phyloP scores from a whole-genome alignment of 1,140 invertebrate genomes.

The Drosophila pseudoananassae region DNA sequence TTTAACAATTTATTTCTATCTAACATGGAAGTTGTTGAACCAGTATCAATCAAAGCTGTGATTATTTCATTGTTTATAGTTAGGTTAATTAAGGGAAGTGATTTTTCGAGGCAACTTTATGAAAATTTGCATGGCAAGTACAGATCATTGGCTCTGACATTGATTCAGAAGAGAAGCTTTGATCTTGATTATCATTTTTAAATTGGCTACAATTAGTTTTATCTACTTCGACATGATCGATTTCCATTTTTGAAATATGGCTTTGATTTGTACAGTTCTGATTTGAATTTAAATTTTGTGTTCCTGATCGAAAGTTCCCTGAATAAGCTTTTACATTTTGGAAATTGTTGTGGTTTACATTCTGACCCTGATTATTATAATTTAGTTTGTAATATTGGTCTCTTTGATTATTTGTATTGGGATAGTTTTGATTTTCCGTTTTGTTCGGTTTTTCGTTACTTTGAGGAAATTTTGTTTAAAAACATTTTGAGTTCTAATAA shows the following conservation, averaged over 20 bases:
- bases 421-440: slow-evolving; percentile 3
- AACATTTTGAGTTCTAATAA: slow-evolving; percentile 3
- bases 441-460: neutral
- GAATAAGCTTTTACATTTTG: slow-evolving; percentile 1
- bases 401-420: neutral
- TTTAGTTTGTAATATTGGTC: neutral
- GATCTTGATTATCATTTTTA: neutral
- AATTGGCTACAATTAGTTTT: neutral
- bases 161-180: neutral
- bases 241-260: neutral
- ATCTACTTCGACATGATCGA: neutral
- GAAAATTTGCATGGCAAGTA: neutral
- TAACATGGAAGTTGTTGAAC: slow-evolving; percentile 7
- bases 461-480: slow-evolving; percentile 1
- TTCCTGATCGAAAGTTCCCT: slow-evolving; percentile 2
- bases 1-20: slow-evolving; percentile 10
- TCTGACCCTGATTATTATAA: slow-evolving; percentile 1
- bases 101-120: neutral
- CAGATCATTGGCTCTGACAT: too few relatives aligned
- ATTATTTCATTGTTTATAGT: too few relatives aligned
- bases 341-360: neutral
- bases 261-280: neutral
- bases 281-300: slow-evolving; percentile 3
- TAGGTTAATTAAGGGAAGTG: neutral
- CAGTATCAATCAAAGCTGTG: slow-evolving; percentile 8